phyloP scores from a whole-genome alignment of 2,797 vertebrate genomes.

The Antennarius maculatus region DNA sequence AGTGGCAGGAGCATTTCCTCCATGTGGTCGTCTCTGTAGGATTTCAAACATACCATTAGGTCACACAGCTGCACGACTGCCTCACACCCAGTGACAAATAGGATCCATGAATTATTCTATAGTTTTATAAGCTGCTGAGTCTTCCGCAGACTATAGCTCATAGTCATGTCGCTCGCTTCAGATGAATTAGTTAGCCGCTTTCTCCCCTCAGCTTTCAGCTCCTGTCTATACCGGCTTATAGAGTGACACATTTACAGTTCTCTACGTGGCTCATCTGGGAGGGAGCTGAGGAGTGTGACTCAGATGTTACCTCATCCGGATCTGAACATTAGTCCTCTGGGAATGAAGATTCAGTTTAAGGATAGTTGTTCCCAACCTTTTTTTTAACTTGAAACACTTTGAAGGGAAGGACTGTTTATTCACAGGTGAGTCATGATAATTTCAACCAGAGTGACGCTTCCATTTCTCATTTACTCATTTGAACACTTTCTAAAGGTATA shows the following conservation, averaged over 20 bases:
- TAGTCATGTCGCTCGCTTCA: no score
- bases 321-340: conserved; percentile 19
- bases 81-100: conserved; percentile 37
- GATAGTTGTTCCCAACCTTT: background rate
- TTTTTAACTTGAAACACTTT: background rate
- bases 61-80: conserved; percentile 1
- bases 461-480: background rate
- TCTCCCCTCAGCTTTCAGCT: no score
- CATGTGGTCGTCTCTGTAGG: background rate
- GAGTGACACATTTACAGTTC: background rate
- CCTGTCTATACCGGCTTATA: no score
- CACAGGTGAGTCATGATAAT: background rate
- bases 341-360: background rate
- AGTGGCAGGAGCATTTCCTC: conserved; percentile 14
- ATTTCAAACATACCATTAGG: conserved; percentile 16
- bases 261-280: conserved; percentile 24
- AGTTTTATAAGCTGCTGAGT: no score
- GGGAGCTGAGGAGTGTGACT: conserved; percentile 1
- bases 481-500: background rate
- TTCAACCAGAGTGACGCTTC: background rate
- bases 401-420: background rate
- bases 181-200: no score
- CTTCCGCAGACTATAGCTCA: no score
- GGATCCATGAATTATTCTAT: conserved; percentile 24
- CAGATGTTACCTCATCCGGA: conserved; percentile 22